A percentile compares a stretch with the other conserved stretches of the same genome.
These are phyloP conservation scores for Pheosia tremula DNA, from an alignment of 2,888 invertebrate genomes.

Conservation along the genomic window DNA sequence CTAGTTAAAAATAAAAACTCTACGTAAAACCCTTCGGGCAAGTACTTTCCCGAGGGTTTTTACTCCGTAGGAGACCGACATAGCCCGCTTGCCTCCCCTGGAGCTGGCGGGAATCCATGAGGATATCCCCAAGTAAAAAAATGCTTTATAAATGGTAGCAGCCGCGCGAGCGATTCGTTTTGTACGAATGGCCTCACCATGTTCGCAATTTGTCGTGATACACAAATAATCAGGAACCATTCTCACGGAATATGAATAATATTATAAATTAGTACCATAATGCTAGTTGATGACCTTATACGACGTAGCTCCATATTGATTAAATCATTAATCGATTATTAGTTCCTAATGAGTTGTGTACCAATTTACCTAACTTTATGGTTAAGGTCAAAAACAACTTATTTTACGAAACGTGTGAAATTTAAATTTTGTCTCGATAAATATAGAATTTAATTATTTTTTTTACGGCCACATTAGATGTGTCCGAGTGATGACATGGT, in stretches of 20 bases:
- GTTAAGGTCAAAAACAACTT: neutral
- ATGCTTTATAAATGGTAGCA: neutral
- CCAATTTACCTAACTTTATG: neutral
- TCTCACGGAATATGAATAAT: conserved; percentile 33
- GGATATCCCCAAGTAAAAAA: no score
- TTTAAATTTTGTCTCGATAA: no score
- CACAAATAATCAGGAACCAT: conserved; percentile 21
- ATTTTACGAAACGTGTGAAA: no score
- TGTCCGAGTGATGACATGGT: neutral
- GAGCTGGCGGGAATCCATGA: no score
- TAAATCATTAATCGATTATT: neutral
- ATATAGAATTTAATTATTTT: neutral
- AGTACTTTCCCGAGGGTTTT: no score
- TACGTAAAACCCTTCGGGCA: no score
- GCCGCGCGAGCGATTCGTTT: neutral
- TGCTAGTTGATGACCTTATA: conserved; percentile 26
- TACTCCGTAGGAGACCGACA: no score
- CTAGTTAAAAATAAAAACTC: no score
- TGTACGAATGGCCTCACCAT: conserved; percentile 28
- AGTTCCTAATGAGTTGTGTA: neutral
- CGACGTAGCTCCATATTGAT: neutral
- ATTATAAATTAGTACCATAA: conserved; percentile 26
- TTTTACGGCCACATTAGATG: neutral
- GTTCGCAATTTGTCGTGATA: conserved; percentile 23
- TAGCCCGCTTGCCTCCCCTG: no score